A percentile compares a stretch with the other conserved stretches of the same genome.
Conservation (phyloP, 2,113 vertebrate species). For the Condylura cristata region DNA sequence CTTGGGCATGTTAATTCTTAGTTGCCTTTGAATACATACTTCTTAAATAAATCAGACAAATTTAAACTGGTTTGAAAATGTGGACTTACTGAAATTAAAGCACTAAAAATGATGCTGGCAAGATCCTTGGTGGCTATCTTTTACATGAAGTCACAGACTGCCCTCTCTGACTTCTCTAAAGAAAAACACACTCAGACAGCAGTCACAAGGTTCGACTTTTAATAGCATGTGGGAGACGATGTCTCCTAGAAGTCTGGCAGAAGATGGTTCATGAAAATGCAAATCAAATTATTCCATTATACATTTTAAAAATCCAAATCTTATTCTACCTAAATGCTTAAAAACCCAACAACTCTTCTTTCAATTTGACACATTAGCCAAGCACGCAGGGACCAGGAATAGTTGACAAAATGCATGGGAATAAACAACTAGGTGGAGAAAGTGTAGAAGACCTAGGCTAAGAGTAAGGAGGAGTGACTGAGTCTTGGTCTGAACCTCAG, state of each 20-base stretch:
- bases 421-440: background rate
- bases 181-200: constrained; percentile 65
- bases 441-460: background rate
- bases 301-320: constrained; percentile 5
- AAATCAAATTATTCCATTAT: constrained; percentile 25
- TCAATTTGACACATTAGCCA: background rate
- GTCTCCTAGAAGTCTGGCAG: constrained; percentile 38
- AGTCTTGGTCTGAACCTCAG: background rate
- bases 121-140: constrained; percentile 69
- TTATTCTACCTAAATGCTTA: background rate
- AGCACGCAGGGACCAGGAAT: background rate
- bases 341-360: constrained; percentile 2
- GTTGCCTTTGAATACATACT: constrained; percentile 56
- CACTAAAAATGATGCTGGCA: constrained; percentile 76
- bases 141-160: constrained; percentile 68
- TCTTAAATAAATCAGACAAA: constrained; percentile 70
- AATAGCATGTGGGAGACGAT: constrained; percentile 70
- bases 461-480: background rate
- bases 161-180: constrained; percentile 67
- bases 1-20: background rate
- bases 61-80: constrained; percentile 70
- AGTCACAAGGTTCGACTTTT: constrained; percentile 74
- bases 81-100: constrained; percentile 77
- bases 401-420: background rate
- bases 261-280: constrained; percentile 46